A percentile compares a stretch with the other conserved stretches of the same genome.
Evolutionary conservation across 2,113 vertebrate species (phyloP).

Genomic region (Willisornis vidua): DNA sequence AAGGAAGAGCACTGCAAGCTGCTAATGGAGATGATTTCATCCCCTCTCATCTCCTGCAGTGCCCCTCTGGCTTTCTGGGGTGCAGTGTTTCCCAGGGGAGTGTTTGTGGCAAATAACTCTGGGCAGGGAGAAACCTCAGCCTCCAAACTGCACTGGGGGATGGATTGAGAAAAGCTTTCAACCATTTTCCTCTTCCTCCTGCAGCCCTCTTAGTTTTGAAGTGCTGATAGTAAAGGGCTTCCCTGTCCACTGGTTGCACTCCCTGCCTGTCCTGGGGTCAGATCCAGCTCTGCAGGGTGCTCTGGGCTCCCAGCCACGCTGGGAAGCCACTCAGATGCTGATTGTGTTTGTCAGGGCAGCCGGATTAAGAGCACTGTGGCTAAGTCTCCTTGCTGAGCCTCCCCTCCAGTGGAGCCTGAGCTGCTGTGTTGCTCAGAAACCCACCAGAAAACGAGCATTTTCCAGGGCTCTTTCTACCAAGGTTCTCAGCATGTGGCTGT

Average conservation of each 20-base stretch:
- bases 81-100: not conserved
- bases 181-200: not conserved
- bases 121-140: not conserved
- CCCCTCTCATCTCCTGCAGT: not conserved
- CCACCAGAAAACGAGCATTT: not conserved
- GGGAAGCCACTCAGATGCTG: constrained; percentile 35
- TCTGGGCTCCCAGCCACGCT: rapidly evolving
- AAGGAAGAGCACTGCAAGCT: not conserved
- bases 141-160: not conserved
- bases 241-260: not conserved
- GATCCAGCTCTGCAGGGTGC: not conserved
- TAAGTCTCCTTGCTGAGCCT: constrained; percentile 6
- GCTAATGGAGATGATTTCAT: not conserved
- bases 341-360: constrained; percentile 71
- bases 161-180: not conserved
- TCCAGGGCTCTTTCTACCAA: not conserved
- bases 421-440: not conserved
- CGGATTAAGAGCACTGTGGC: constrained; percentile 42
- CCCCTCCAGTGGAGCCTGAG: not conserved
- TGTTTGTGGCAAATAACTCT: not conserved
- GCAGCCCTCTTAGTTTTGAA: not conserved
- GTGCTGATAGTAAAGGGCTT: not conserved
- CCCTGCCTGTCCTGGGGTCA: not conserved
- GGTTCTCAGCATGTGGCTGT: not conserved
- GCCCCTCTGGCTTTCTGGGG: not conserved